phyloP scores from a whole-genome alignment of 2,113 vertebrate genomes.

The Hipposideros armiger region DNA sequence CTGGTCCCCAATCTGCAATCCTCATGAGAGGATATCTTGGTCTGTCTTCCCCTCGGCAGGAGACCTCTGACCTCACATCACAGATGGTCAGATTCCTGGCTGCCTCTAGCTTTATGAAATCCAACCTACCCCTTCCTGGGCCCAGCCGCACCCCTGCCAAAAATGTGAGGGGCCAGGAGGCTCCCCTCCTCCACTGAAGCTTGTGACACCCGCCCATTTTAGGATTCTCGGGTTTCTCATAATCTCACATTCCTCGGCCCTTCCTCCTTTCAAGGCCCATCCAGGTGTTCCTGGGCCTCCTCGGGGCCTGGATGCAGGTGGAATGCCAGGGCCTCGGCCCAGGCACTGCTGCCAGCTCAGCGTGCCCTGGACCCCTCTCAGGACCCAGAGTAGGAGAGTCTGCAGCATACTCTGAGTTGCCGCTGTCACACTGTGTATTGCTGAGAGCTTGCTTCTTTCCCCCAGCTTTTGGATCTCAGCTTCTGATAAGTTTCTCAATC shows the following conservation, averaged over 20 bases:
- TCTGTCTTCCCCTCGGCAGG: background rate
- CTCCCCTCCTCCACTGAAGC: background rate
- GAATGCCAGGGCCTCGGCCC: background rate
- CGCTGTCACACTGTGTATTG: background rate
- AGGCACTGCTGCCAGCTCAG: background rate
- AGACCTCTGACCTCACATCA: background rate
- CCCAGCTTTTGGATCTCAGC: background rate
- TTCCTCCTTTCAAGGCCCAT: conserved; percentile 52
- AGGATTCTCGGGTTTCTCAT: conserved; percentile 38
- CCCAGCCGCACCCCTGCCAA: conserved; percentile 38
- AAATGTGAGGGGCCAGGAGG: conserved; percentile 41
- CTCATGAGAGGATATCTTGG: background rate
- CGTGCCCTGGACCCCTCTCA: background rate
- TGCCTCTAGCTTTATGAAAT: conserved; percentile 48
- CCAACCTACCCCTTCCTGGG: background rate
- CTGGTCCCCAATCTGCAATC: background rate
- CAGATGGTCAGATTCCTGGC: background rate
- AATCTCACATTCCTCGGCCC: conserved; percentile 55
- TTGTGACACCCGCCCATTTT: conserved; percentile 48
- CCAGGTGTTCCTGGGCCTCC: conserved; percentile 36
- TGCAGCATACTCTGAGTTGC: background rate
- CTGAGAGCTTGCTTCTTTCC: background rate
- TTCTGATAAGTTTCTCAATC: background rate
- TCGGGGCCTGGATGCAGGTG: background rate
- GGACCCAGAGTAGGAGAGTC: background rate